These are phyloP conservation scores for Muntiacus muntjak DNA, from an alignment of 2,113 vertebrate species.

Conservation along the genomic window DNA sequence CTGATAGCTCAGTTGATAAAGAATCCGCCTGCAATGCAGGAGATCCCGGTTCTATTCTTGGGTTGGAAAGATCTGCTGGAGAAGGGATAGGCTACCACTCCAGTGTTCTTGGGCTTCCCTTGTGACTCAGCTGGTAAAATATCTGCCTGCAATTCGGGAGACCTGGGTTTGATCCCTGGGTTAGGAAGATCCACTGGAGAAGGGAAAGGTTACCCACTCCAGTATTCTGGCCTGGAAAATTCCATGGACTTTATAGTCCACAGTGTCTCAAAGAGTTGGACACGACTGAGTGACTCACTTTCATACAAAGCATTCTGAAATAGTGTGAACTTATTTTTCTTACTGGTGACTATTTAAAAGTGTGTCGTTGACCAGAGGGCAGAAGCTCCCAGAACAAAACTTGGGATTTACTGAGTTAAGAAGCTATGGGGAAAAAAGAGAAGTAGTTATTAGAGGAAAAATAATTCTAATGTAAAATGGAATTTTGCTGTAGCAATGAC, in stretches of 20 bases:
- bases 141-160: background rate
- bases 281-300: background rate
- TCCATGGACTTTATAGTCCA: background rate
- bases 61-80: background rate
- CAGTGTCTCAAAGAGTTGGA: background rate
- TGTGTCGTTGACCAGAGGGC: background rate
- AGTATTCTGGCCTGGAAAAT: background rate
- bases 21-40: background rate
- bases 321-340: background rate
- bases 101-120: background rate
- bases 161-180: background rate
- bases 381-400: background rate
- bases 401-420: background rate
- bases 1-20: background rate
- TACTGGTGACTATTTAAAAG: background rate
- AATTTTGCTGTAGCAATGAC: background rate
- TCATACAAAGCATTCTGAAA: background rate
- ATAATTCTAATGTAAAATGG: background rate
- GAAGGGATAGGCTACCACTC: background rate
- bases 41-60: background rate
- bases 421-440: background rate
- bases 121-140: background rate
- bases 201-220: background rate
- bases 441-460: background rate
- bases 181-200: background rate